Evolutionary conservation across 2,797 vertebrate genomes (phyloP).

Genomic region (Scomberomorus guttatus): DNA sequence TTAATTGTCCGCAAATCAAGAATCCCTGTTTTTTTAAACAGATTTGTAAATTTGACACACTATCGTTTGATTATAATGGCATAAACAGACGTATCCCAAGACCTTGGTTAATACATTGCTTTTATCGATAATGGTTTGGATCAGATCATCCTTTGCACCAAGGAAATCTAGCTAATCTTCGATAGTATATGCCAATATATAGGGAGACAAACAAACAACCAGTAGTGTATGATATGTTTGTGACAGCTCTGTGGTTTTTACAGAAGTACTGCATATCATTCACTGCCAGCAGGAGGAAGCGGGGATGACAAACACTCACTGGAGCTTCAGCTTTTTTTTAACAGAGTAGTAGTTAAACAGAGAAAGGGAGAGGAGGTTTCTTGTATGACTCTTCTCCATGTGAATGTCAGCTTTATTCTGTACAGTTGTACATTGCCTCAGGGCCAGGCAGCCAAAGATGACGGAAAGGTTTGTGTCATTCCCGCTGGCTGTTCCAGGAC

Average conservation of each 20-base stretch:
- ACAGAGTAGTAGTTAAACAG: constrained; percentile 1
- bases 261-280: constrained; percentile 8
- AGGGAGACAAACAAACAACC: neutral
- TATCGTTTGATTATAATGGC: neutral
- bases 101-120: neutral
- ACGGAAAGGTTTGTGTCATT: constrained; percentile 47
- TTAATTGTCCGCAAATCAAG: neutral
- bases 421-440: constrained; percentile 32
- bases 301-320: constrained; percentile 16
- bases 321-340: constrained; percentile 30
- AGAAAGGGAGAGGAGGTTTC: constrained; percentile 33
- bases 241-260: neutral
- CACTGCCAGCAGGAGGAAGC: constrained; percentile 5
- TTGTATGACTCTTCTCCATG: constrained; percentile 33
- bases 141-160: neutral
- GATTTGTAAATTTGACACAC: neutral
- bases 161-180: neutral
- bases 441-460: constrained; percentile 41
- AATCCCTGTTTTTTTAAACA: neutral
- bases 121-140: neutral
- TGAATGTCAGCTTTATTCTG: constrained; percentile 59
- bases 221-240: neutral
- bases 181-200: neutral
- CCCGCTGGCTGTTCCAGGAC: constrained; percentile 3
- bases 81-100: neutral